These are phyloP conservation scores for Episyrphus balteatus DNA, from an alignment of 1,140 invertebrate species.

Conservation along the genomic window DNA sequence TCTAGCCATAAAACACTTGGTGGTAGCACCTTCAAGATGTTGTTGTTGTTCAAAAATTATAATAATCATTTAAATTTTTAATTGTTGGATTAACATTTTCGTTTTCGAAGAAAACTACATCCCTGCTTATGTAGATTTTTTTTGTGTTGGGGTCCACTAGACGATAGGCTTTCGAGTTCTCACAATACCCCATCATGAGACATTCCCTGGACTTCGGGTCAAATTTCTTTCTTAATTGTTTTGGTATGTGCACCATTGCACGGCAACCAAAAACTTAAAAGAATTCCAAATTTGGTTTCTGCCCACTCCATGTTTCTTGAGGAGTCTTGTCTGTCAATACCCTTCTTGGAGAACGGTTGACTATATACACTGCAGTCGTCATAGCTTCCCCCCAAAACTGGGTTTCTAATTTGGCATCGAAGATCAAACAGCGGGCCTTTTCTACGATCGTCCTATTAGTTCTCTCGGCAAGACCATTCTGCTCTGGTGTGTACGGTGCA, in stretches of 20 bases:
- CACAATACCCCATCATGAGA: constrained; percentile 24
- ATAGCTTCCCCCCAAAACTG: constrained; percentile 40
- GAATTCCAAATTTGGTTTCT: background rate
- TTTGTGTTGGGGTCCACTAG: constrained; percentile 17
- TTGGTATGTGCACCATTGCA: constrained; percentile 11
- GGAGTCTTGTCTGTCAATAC: constrained; percentile 7
- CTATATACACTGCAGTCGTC: constrained; percentile 15
- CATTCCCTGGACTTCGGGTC: constrained; percentile 13
- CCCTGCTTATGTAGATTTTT: constrained; percentile 18
- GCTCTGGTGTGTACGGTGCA: constrained; percentile 10
- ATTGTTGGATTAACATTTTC: too few relatives aligned
- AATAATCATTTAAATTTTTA: too few relatives aligned
- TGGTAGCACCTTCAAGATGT: too few relatives aligned
- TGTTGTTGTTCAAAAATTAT: too few relatives aligned
- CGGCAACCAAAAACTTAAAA: constrained; percentile 4
- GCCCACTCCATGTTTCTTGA: constrained; percentile 2
- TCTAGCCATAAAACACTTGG: too few relatives aligned
- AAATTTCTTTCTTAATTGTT: constrained; percentile 16
- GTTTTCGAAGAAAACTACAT: constrained; percentile 24
- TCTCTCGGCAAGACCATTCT: constrained; percentile 27
- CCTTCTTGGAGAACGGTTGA: constrained; percentile 4
- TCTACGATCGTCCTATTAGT: constrained; percentile 19
- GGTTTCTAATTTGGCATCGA: constrained; percentile 24
- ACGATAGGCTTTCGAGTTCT: constrained; percentile 19
- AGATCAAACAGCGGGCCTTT: constrained; percentile 14